Base-by-base conservation (phyloP, 2,888 invertebrate genomes). In the Coremacera marginata region DNA sequence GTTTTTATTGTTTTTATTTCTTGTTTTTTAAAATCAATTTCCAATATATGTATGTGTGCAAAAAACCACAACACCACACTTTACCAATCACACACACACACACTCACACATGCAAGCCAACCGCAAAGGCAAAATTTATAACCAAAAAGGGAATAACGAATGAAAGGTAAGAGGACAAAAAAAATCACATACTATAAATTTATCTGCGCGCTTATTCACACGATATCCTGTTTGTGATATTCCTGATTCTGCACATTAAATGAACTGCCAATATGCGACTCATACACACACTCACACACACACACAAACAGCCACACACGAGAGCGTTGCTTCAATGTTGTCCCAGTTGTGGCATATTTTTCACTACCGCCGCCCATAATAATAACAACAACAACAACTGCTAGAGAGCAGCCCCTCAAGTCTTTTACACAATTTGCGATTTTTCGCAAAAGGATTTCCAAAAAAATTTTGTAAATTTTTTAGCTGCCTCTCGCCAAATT, bases 81-180 rank as follows among this genome's bases (percentile, higher is more conserved):
- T 11, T 44, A 14, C 44, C 44, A 37, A 37, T n/a, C n/a, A n/a
- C n/a, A 14, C 44, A 44, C 44, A 44, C 3, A 11, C 11, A 44
- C 11, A 44, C 44, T 11, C 44, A 11, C 44, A 62, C 72, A 72
- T 51, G 11, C 65, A 71, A 19, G 63, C 27, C 14, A 67, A 73
- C 72, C 77, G 51, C 77, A 72, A 51, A 34, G 60, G 55, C 68
- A 68, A 68, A 77, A 77, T 77, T 77, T 77, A 77, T 77, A 72
- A 68, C 72, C 72, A 51, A 77, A 72, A 57, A 60, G 72, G 77
- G 72, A 73, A 72, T 76, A 73, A 67, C 44, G 60, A 68, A 57
- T 37, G 55, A 49, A 31, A 22, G 37, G 63, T 31, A 31, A 51
- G 52, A 63, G 51, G 51, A 11, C 44, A 49, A 70, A 60, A 60